A percentile compares a stretch with the other conserved stretches of the same genome.
Conservation (phyloP, 2,888 invertebrate species). For the Drosophila yooni region DNA sequence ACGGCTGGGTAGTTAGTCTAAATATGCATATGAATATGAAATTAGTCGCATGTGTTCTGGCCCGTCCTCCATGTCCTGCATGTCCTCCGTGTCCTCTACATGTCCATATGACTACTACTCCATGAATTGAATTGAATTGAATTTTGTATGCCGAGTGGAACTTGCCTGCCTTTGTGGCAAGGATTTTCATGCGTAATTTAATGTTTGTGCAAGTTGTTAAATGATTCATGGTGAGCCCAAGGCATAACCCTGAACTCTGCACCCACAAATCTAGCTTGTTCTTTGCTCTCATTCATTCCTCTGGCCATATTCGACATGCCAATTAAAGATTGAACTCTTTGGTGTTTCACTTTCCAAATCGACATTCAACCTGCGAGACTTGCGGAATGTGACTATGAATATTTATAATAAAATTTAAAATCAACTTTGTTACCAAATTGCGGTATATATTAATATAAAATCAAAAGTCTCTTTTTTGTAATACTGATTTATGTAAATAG, state of each 20-base stretch:
- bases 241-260: background rate
- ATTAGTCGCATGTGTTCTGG: slow-evolving; percentile 74
- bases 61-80: slow-evolving; percentile 19
- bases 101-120: slow-evolving; percentile 22
- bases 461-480: background rate
- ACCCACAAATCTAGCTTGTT: background rate
- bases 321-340: slow-evolving; percentile 17
- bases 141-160: slow-evolving; percentile 47
- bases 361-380: no score
- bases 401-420: background rate
- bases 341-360: background rate
- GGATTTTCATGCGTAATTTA: slow-evolving; percentile 68
- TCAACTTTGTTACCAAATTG: background rate
- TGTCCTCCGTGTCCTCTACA: slow-evolving; percentile 3
- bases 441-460: background rate
- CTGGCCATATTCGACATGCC: slow-evolving; percentile 14
- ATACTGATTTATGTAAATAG: background rate
- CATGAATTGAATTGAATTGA: slow-evolving; percentile 67
- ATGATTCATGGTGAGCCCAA: slow-evolving; percentile 60
- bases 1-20: slow-evolving; percentile 68
- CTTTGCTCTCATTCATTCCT: slow-evolving; percentile 1
- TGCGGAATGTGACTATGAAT: background rate
- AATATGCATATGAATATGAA: slow-evolving; percentile 77
- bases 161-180: slow-evolving; percentile 33
- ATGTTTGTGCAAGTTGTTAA: slow-evolving; percentile 70